These are phyloP conservation scores for Copidosoma floridanum DNA, from an alignment of 1,140 invertebrate species.

Conservation along the genomic window DNA sequence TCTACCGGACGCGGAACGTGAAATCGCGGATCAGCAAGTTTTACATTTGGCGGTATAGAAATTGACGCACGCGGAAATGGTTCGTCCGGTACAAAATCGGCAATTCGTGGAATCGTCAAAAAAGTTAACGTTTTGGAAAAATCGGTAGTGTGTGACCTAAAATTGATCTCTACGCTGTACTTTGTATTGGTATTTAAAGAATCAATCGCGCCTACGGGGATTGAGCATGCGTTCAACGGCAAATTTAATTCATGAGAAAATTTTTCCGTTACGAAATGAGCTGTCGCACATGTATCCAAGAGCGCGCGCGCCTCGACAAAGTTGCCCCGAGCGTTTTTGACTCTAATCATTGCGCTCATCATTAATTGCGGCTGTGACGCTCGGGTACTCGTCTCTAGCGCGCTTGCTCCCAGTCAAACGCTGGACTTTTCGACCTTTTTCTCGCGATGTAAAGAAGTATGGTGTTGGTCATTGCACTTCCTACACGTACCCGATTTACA, in stretches of 20 bases:
- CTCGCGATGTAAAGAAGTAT: no score
- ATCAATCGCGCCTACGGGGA: slow-evolving; percentile 14
- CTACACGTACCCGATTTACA: no score
- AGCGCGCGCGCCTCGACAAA: slow-evolving; percentile 13
- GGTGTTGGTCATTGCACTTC: no score
- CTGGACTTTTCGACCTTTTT: no score
- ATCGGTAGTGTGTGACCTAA: background rate
- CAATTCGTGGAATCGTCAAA: background rate
- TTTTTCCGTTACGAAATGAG: slow-evolving; percentile 23
- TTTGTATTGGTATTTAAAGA: background rate
- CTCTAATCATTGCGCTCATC: slow-evolving; percentile 23
- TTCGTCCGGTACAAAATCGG: background rate
- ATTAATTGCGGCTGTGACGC: slow-evolving; percentile 14
- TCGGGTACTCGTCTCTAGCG: background rate
- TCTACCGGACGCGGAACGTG: slow-evolving; percentile 14
- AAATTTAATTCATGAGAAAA: slow-evolving; percentile 16
- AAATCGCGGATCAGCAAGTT: slow-evolving; percentile 24
- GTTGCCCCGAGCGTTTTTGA: background rate
- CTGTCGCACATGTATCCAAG: no score
- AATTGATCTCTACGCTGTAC: background rate
- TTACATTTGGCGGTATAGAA: slow-evolving; percentile 4
- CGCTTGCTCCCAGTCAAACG: background rate
- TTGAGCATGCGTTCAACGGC: slow-evolving; percentile 2
- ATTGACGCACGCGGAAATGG: slow-evolving; percentile 19
- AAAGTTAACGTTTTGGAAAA: background rate